Conservation (phyloP, 2,113 vertebrate species). For the Paralichthys olivaceus region DNA sequence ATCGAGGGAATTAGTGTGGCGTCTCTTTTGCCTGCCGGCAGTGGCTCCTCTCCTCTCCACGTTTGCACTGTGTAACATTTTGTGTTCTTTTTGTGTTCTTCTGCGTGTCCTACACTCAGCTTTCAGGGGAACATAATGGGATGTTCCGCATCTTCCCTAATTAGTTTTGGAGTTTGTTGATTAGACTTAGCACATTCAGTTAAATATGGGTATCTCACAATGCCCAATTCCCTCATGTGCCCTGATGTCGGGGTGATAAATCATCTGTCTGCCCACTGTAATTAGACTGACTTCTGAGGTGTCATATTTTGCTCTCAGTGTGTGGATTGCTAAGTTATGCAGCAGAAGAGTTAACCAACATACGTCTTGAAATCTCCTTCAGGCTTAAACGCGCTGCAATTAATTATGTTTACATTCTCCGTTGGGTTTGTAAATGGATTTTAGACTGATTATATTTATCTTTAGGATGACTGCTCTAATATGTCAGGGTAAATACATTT, state of each 20-base stretch:
- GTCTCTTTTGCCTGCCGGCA: constrained; percentile 47
- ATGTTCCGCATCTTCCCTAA: constrained; percentile 67
- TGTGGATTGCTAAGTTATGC: constrained; percentile 26
- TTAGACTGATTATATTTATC: constrained; percentile 37
- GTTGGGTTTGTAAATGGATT: constrained; percentile 47
- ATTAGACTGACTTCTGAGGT: constrained; percentile 56
- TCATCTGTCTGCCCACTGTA: constrained; percentile 59
- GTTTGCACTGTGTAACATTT: constrained; percentile 36
- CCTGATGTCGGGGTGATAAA: constrained; percentile 66
- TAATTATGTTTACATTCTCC: constrained; percentile 47
- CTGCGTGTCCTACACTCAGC: constrained; percentile 32
- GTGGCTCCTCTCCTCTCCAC: not conserved
- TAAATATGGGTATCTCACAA: constrained; percentile 61
- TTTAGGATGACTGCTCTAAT: constrained; percentile 18
- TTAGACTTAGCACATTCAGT: constrained; percentile 67
- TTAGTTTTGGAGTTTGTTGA: constrained; percentile 73
- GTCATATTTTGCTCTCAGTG: constrained; percentile 40
- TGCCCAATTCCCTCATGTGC: constrained; percentile 45
- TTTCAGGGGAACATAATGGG: constrained; percentile 50
- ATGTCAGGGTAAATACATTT: constrained; percentile 21
- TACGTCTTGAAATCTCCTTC: constrained; percentile 11
- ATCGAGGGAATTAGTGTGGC: constrained; percentile 58
- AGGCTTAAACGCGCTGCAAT: constrained; percentile 25
- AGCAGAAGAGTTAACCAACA: constrained; percentile 21
- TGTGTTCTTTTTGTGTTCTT: constrained; percentile 32